Evolutionary conservation across 2,113 vertebrate species (phyloP).

Genomic region (Ifrita kowaldi): DNA sequence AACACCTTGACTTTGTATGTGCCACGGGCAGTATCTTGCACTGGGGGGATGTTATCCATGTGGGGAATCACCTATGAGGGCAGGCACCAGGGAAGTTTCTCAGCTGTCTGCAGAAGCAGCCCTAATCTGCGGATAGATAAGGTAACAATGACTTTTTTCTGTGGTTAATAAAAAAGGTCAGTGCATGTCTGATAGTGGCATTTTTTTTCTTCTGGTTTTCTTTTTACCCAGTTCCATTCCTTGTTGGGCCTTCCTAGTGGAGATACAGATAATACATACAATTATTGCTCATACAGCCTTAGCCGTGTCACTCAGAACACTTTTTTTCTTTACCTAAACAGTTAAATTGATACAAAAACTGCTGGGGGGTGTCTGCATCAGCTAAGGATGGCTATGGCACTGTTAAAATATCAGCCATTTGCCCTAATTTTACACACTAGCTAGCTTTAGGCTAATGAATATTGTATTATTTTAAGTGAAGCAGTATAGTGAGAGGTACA

Average conservation of each 20-base stretch:
- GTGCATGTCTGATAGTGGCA: not conserved
- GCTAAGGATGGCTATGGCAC: not conserved
- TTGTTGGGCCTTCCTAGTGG: not conserved
- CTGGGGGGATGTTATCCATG: not conserved
- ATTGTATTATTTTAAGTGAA: not conserved
- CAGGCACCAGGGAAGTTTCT: not conserved
- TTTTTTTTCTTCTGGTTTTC: not conserved
- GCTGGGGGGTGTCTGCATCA: not conserved
- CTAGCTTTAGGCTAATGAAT: not conserved
- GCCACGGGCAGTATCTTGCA: rapidly evolving
- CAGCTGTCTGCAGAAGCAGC: not conserved
- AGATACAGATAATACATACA: not conserved
- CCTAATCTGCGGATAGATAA: not conserved
- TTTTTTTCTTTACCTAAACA: not conserved
- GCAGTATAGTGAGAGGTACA: not conserved
- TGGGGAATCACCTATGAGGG: not conserved
- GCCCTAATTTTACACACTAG: not conserved
- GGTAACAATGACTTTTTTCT: not conserved
- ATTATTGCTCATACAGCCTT: not conserved
- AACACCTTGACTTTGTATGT: not conserved
- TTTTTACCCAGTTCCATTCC: not conserved
- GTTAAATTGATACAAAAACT: not conserved
- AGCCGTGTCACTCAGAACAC: not conserved
- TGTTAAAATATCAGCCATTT: not conserved
- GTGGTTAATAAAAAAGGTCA: not conserved